A percentile compares a stretch with the other conserved stretches of the same genome.
These are phyloP conservation scores for Pediacus dermestoides DNA, from an alignment of 2,888 invertebrate species.

Conservation along the genomic window DNA sequence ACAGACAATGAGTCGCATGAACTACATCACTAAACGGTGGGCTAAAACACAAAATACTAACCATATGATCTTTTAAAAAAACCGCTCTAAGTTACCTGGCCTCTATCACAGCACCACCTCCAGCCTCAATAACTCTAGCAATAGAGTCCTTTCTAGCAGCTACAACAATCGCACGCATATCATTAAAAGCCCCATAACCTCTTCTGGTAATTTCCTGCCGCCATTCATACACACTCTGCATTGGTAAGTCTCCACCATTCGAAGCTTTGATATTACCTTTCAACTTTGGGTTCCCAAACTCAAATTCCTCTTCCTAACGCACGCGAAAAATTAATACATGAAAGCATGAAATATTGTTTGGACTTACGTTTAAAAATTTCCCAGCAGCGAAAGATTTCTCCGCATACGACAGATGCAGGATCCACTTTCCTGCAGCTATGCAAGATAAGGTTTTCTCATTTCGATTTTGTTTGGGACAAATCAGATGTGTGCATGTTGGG, in stretches of 20 bases:
- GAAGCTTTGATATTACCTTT: background rate
- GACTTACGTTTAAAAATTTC: constrained; percentile 61
- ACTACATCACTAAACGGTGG: constrained; percentile 56
- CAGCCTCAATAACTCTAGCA: constrained; percentile 69
- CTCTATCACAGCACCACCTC: constrained; percentile 67
- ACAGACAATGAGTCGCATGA: constrained; percentile 67
- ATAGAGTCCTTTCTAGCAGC: constrained; percentile 60
- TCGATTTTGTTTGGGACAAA: constrained; percentile 70
- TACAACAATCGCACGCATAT: constrained; percentile 58
- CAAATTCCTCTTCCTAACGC: constrained; percentile 72
- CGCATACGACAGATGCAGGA: constrained; percentile 77
- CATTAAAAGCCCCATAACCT: constrained; percentile 49
- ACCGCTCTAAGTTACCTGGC: constrained; percentile 51
- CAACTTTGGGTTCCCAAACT: constrained; percentile 78
- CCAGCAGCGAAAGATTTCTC: constrained; percentile 61
- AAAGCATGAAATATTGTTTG: constrained; percentile 3
- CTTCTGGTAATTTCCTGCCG: constrained; percentile 55
- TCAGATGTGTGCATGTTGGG: constrained; percentile 67
- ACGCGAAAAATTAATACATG: constrained; percentile 10
- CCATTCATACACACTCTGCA: constrained; percentile 66
- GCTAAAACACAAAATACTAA: constrained; percentile 42
- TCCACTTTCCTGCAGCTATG: constrained; percentile 86
- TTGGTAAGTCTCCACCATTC: constrained; percentile 44
- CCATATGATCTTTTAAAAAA: too few relatives aligned
- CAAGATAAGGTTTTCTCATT: constrained; percentile 86